Percentiles rank a stretch among this genome's conserved stretches.
phyloP scores from a whole-genome alignment of 2,888 invertebrate species.

The Sinelater perroti region DNA sequence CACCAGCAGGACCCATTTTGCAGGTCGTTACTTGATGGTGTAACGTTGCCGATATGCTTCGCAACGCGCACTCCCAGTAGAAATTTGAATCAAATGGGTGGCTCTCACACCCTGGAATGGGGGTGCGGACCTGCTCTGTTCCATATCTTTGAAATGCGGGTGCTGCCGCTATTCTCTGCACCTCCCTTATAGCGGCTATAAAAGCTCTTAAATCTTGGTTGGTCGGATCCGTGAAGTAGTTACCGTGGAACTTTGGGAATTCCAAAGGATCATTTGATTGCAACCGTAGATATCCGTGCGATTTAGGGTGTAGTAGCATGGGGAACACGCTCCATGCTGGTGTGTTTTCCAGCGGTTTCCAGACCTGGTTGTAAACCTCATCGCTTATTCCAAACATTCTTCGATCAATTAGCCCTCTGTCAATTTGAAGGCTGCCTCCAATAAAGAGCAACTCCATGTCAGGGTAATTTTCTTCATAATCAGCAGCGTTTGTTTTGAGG shows the following conservation, averaged over 20 bases:
- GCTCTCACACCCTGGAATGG: slow-evolving; percentile 63
- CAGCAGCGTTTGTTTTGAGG: slow-evolving; percentile 66
- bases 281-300: slow-evolving; percentile 73
- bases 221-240: slow-evolving; percentile 74
- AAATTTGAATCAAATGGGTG: slow-evolving; percentile 60
- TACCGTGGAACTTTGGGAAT: slow-evolving; percentile 78
- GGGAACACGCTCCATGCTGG: slow-evolving; percentile 65
- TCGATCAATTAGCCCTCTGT: slow-evolving; percentile 49
- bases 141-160: slow-evolving; percentile 62
- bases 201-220: slow-evolving; percentile 59
- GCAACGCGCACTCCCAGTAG: slow-evolving; percentile 65
- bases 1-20: slow-evolving; percentile 65
- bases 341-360: slow-evolving; percentile 63
- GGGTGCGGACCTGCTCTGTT: slow-evolving; percentile 56
- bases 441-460: slow-evolving; percentile 76
- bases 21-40: slow-evolving; percentile 66
- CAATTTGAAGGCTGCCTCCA: slow-evolving; percentile 61
- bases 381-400: slow-evolving; percentile 66
- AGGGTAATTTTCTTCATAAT: slow-evolving; percentile 65
- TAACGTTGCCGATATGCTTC: slow-evolving; percentile 61
- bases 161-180: slow-evolving; percentile 62
- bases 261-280: slow-evolving; percentile 75
- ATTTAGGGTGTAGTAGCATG: slow-evolving; percentile 76
- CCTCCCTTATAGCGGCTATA: slow-evolving; percentile 61
- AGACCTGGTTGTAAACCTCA: slow-evolving; percentile 66